These are phyloP conservation scores for Charaxes varanes DNA, from an alignment of 1,140 invertebrate species.

Conservation along the genomic window DNA sequence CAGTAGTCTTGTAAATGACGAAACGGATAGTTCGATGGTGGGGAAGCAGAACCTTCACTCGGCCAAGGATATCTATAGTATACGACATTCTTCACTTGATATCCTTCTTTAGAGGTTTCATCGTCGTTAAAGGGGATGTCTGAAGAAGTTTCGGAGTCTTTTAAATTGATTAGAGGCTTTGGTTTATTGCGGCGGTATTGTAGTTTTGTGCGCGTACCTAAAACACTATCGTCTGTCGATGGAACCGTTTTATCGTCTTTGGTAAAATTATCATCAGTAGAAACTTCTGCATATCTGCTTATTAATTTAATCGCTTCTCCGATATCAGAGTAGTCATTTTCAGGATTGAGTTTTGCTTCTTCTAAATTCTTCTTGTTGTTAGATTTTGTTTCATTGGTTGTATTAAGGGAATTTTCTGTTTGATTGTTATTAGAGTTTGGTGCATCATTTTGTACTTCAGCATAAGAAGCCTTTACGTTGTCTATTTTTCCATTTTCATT, in stretches of 20 bases:
- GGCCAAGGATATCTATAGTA: conserved; percentile 56
- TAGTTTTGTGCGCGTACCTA: conserved; percentile 61
- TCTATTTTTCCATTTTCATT: conserved; percentile 3
- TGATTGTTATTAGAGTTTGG: conserved; percentile 11
- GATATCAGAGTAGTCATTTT: conserved; percentile 68
- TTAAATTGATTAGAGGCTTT: conserved; percentile 23
- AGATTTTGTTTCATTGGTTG: conserved; percentile 20
- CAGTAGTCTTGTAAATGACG: conserved; percentile 63
- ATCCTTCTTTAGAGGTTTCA: conserved; percentile 9
- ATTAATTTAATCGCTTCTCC: conserved; percentile 67
- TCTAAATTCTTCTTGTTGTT: conserved; percentile 36
- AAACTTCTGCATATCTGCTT: conserved; percentile 65
- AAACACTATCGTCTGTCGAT: conserved; percentile 43
- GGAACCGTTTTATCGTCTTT: conserved; percentile 49
- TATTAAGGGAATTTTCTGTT: conserved; percentile 8
- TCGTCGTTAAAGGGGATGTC: conserved; percentile 17
- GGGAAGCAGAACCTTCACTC: conserved; percentile 37
- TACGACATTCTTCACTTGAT: conserved; percentile 30
- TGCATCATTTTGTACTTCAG: conserved; percentile 14
- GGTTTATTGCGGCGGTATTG: conserved; percentile 58
- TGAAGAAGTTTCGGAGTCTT: conserved; percentile 19
- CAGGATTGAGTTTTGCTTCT: conserved; percentile 53
- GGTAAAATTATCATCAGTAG: conserved; percentile 59
- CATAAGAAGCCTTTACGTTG: conserved; percentile 1
- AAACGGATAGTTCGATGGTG: conserved; percentile 56